These are phyloP conservation scores for Luperina testacea DNA, from an alignment of 2,888 invertebrate genomes.

Conservation along the genomic window DNA sequence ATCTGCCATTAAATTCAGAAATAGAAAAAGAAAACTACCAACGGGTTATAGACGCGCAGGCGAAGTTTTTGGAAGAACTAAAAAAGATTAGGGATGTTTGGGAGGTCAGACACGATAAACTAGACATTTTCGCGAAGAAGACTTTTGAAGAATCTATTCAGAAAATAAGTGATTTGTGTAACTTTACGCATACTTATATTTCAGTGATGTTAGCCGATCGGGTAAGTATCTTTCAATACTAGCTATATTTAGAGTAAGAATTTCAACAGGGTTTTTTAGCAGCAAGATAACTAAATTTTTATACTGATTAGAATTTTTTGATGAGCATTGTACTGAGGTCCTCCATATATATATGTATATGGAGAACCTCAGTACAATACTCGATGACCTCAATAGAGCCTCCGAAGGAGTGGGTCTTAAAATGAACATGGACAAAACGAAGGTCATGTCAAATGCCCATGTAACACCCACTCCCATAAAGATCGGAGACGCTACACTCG, in stretches of 20 bases:
- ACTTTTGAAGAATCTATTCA: constrained; percentile 71
- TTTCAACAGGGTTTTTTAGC: background rate
- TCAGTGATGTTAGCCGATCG: constrained; percentile 70
- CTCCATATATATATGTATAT: too few species aligned
- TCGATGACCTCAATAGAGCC: too few species aligned
- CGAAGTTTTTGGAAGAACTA: constrained; percentile 65
- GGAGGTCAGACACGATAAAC: constrained; percentile 67
- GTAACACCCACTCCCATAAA: too few species aligned
- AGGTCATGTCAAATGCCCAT: too few species aligned
- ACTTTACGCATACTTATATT: constrained; percentile 73
- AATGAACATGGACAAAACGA: too few species aligned
- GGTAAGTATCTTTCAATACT: constrained; percentile 62
- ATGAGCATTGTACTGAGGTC: too few species aligned
- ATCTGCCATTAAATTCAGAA: constrained; percentile 68
- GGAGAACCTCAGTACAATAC: too few species aligned
- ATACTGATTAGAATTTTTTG: background rate
- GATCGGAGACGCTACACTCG: too few species aligned
- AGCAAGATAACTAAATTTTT: too few species aligned
- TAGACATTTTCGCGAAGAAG: constrained; percentile 71
- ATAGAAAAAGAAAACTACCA: constrained; percentile 71
- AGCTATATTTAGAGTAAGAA: background rate
- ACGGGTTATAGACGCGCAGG: constrained; percentile 67
- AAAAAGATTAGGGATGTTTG: constrained; percentile 63
- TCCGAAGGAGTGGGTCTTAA: too few species aligned
- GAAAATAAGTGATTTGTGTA: constrained; percentile 72